A percentile compares a stretch with the other conserved stretches of the same genome.
Conservation (phyloP, 1,140 invertebrate genomes). For the Phenacoccus solenopsis region DNA sequence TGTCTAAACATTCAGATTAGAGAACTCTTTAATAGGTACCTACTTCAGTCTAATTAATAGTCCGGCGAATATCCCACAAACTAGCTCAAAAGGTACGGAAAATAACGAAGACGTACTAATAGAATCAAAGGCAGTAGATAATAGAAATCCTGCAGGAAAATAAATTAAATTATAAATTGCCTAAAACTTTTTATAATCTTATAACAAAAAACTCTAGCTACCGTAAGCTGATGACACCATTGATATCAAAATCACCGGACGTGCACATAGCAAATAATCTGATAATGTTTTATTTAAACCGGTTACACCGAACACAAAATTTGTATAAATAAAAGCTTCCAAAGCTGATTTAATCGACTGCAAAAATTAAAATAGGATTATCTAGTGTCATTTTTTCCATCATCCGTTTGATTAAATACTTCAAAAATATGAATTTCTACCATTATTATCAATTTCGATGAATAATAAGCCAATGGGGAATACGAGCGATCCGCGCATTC, state of each 20-base stretch:
- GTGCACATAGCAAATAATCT: constrained; percentile 30
- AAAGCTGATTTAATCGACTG: constrained; percentile 48
- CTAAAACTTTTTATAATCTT: too few relatives aligned
- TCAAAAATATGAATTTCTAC: constrained; percentile 39
- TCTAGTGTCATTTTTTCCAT: too few relatives aligned
- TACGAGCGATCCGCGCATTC: constrained; percentile 55
- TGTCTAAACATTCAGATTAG: too few relatives aligned
- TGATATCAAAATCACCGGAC: constrained; percentile 35
- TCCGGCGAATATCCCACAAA: constrained; percentile 48
- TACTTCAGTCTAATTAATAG: constrained; percentile 45
- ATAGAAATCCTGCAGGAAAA: constrained; percentile 41
- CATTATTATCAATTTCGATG: constrained; percentile 52
- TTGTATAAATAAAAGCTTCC: constrained; percentile 43
- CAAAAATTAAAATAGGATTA: too few relatives aligned
- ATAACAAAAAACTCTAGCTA: constrained; percentile 25
- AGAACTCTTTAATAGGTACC: too few relatives aligned
- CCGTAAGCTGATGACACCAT: constrained; percentile 37
- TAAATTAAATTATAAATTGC: too few relatives aligned
- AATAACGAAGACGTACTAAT: constrained; percentile 44
- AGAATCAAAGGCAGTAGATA: constrained; percentile 50
- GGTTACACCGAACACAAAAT: constrained; percentile 41
- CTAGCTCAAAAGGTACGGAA: constrained; percentile 50
- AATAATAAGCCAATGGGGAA: constrained; percentile 47
- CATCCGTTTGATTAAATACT: too few relatives aligned
- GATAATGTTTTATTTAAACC: constrained; percentile 34